phyloP scores from a whole-genome alignment of 2,113 vertebrate genomes.

The Megalops atlanticus region DNA sequence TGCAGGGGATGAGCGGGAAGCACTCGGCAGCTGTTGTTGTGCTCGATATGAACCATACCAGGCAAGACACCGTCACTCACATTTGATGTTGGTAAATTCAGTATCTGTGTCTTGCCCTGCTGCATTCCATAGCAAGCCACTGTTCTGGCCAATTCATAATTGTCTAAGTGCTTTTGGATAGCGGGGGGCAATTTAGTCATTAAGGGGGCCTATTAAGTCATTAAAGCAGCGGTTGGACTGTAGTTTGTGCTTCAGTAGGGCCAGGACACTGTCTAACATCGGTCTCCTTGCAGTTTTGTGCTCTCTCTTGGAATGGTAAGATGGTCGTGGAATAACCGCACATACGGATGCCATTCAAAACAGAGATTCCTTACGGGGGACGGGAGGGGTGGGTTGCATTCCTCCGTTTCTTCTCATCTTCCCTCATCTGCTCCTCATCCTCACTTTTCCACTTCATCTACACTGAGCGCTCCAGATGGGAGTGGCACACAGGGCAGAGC shows the following conservation, averaged over 20 bases:
- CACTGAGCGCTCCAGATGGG: background rate
- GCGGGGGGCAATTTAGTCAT: slow-evolving; percentile 74
- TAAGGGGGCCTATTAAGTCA: slow-evolving; percentile 72
- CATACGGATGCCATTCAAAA: background rate
- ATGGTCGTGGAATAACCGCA: background rate
- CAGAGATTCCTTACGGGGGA: background rate
- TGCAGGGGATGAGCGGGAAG: background rate
- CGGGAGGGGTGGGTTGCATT: background rate
- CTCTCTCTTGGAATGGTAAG: slow-evolving; percentile 42
- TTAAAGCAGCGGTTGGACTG: slow-evolving; percentile 67
- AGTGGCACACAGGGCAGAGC: background rate
- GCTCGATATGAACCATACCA: background rate
- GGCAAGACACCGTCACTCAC: background rate
- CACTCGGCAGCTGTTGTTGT: background rate
- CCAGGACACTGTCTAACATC: slow-evolving; percentile 61
- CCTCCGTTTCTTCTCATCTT: background rate
- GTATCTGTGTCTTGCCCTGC: slow-evolving; percentile 23
- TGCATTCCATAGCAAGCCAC: slow-evolving; percentile 36
- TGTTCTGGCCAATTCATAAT: slow-evolving; percentile 66
- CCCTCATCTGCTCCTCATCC: background rate
- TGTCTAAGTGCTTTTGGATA: slow-evolving; percentile 75
- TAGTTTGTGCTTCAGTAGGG: slow-evolving; percentile 52
- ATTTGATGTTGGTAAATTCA: slow-evolving; percentile 3
- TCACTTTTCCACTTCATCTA: background rate
- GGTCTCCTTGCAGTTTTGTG: slow-evolving; percentile 57